Evolutionary conservation across 2,888 invertebrate species (phyloP), one percentile per base, ranked within the genome.

Genomic region (Schrankia costaestrigalis): DNA sequence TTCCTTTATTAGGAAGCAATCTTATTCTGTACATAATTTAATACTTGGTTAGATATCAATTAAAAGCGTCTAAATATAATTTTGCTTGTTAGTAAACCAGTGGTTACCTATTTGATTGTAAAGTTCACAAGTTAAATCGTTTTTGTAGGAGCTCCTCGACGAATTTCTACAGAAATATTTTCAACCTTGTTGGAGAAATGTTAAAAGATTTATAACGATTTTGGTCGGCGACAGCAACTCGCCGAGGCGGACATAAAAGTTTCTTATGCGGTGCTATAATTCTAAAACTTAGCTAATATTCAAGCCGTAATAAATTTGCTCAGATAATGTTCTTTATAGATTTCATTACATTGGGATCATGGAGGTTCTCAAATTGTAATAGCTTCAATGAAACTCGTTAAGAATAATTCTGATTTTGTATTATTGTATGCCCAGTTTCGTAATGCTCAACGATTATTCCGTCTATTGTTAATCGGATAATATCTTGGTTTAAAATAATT

Each of bases 271-370:
- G 52, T 54, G 57, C 63, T 66, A 66, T 68, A 70, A 75, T 64
- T 72, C 69, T 57, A 58, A 69, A 73, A 75, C 62, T 75, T 68
- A 63, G 65, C 71, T 72, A 70, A 74, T 73, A 71, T 74, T 73
- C 66, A 63, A 67, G 65, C 62, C 54, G 63, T 67, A 61, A 74
- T 74, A 76, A 74, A 74, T 74, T n/a, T 72, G 58, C 50, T 29
- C 37, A 62, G 67, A 71, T 71, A 72, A 68, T 66, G 63, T 61
- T 60, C 60, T 61, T 66, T 62, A 51, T 52, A 62, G 63, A 70
- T 70, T 70, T 69, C 60, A 63, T 66, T 67, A 61, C 31, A 46
- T 49, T 23, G 26, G 39, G 57, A 57, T 58, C 59, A 56, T 31
- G 36, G 38, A 43, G 25, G 37, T 36, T 44, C 37, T 38, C 48